Percentiles rank a stretch among this genome's conserved stretches.
phyloP scores from a whole-genome alignment of 1,140 invertebrate genomes.

The Lethocerus indicus region DNA sequence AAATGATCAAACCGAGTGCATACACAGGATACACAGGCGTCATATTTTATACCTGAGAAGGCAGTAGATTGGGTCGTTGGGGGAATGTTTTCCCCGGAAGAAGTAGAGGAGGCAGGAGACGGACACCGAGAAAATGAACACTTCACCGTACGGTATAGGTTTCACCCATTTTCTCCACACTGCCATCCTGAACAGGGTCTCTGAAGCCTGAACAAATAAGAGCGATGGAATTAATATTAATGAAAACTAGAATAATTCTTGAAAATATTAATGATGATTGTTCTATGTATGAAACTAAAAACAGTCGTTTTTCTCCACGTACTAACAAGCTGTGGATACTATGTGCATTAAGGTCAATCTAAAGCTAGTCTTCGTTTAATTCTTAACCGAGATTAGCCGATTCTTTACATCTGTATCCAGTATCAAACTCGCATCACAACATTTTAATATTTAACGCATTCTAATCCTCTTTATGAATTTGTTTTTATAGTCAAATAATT shows the following conservation, averaged over 20 bases:
- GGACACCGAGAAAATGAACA: constrained; percentile 40
- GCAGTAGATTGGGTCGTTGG: constrained; percentile 42
- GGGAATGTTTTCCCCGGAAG: constrained; percentile 30
- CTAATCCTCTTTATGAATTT: no score
- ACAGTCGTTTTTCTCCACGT: neutral
- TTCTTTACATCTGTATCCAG: no score
- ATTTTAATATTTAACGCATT: no score
- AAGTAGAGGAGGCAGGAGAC: constrained; percentile 39
- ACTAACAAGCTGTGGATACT: neutral
- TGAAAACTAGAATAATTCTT: neutral
- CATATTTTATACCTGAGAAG: constrained; percentile 36
- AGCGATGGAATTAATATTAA: constrained; percentile 6
- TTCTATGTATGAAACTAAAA: neutral
- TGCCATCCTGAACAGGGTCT: constrained; percentile 58
- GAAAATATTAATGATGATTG: neutral
- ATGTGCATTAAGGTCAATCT: neutral
- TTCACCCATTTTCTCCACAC: constrained; percentile 39
- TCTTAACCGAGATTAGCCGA: no score
- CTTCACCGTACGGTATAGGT: constrained; percentile 43
- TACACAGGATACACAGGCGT: no score
- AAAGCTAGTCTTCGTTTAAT: no score
- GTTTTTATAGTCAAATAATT: no score
- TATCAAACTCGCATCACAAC: no score
- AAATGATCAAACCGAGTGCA: neutral
- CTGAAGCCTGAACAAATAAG: constrained; percentile 38